These are phyloP conservation scores for Apotomis capreana DNA, from an alignment of 2,888 invertebrate species.

Conservation along the genomic window DNA sequence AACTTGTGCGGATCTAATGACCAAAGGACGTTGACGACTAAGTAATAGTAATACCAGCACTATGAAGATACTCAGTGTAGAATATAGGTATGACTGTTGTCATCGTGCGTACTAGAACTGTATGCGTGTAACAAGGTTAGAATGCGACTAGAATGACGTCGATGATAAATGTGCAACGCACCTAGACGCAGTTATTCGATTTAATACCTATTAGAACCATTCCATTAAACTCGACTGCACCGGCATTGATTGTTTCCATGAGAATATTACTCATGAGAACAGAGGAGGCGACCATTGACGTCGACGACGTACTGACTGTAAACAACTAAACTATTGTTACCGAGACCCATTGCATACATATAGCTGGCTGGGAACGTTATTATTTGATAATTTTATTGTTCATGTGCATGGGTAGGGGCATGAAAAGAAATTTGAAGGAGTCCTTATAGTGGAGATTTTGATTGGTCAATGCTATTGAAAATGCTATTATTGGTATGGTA, in stretches of 20 bases:
- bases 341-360: slow-evolving; percentile 37
- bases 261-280: slow-evolving; percentile 73
- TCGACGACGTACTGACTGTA: slow-evolving; percentile 53
- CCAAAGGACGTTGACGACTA: slow-evolving; percentile 2
- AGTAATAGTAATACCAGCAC: slow-evolving; percentile 5
- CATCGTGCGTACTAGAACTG: slow-evolving; percentile 22
- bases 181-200: slow-evolving; percentile 55
- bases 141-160: slow-evolving; percentile 33
- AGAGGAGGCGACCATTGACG: slow-evolving; percentile 63
- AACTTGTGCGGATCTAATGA: neutral
- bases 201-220: slow-evolving; percentile 60
- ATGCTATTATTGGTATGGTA: neutral
- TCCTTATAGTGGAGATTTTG: slow-evolving; percentile 1
- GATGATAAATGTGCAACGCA: slow-evolving; percentile 43
- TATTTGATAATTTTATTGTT: slow-evolving; percentile 24
- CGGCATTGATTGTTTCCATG: slow-evolving; percentile 76
- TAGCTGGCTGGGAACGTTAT: slow-evolving; percentile 32
- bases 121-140: slow-evolving; percentile 20
- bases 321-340: slow-evolving; percentile 53
- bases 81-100: slow-evolving; percentile 24
- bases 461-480: slow-evolving; percentile 1
- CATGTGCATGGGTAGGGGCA: slow-evolving; percentile 12
- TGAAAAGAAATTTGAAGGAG: slow-evolving; percentile 10
- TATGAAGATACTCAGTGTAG: slow-evolving; percentile 20
- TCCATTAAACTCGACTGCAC: slow-evolving; percentile 64